Conservation (phyloP, 1,140 invertebrate genomes). For the Zeugodacus cucurbitae region DNA sequence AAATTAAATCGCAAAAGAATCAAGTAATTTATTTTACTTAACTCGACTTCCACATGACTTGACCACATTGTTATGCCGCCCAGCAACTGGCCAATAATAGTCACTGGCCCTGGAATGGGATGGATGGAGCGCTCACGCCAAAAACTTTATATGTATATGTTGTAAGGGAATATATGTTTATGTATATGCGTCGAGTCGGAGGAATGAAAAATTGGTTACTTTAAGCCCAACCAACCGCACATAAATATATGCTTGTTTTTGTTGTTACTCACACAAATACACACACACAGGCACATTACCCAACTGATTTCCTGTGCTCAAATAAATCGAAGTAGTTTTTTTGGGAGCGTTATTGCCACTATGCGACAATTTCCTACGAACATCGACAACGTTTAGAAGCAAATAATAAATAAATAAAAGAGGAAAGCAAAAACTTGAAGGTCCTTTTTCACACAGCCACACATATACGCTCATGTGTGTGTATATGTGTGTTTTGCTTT, state of each 20-base stretch:
- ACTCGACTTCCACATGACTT: not conserved
- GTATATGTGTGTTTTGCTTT: slow-evolving; percentile 50
- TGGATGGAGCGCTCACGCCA: not conserved
- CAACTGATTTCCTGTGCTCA: slow-evolving; percentile 54
- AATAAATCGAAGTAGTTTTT: not conserved
- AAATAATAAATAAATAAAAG: not conserved
- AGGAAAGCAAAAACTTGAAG: not conserved
- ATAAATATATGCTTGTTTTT: not conserved
- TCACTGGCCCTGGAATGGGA: not conserved
- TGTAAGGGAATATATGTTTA: not conserved
- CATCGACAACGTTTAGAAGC: not conserved
- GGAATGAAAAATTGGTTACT: not conserved
- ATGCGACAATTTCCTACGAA: not conserved
- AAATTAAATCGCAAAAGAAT: slow-evolving; percentile 34
- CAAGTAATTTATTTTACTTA: slow-evolving; percentile 25
- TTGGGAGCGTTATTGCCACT: not conserved
- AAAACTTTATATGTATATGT: not conserved
- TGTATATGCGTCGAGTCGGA: not conserved
- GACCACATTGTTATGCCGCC: slow-evolving; percentile 12
- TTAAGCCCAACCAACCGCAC: slow-evolving; percentile 4
- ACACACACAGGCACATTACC: not conserved
- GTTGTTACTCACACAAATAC: not conserved
- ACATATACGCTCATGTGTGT: not conserved
- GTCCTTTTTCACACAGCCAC: not conserved
- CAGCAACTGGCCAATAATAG: not conserved